Evolutionary conservation across 2,113 vertebrate genomes (phyloP).

Genomic region (Macrotis lagotis): DNA sequence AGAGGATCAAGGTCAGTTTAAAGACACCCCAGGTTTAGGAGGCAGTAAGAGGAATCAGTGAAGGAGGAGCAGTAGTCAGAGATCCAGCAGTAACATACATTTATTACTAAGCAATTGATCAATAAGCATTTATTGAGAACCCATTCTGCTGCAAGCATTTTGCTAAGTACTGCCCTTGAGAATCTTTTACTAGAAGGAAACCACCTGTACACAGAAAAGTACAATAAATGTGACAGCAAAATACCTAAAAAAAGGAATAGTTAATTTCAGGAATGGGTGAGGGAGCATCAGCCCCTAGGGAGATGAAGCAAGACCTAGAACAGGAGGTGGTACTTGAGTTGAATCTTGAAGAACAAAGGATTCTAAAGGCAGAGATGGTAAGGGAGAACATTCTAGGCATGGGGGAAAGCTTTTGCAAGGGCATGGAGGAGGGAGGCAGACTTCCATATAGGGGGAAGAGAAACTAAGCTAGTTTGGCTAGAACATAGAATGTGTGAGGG

Average conservation of each 20-base stretch:
- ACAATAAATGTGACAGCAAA: neutral
- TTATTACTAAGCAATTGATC: neutral
- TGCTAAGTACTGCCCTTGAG: neutral
- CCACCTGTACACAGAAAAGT: neutral
- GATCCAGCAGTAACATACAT: neutral
- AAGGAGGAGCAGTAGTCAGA: neutral
- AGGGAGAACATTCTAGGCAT: neutral
- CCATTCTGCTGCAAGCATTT: neutral
- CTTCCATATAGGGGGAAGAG: neutral
- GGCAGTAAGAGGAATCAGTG: neutral
- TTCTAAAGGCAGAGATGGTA: neutral
- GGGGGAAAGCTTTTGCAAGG: no score
- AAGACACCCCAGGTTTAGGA: no score
- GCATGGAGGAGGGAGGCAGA: neutral
- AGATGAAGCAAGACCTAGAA: neutral
- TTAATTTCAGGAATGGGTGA: neutral
- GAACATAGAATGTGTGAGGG: neutral
- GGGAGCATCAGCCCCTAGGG: neutral
- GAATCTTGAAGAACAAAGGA: neutral
- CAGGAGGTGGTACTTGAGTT: neutral
- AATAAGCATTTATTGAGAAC: neutral
- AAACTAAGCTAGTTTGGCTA: neutral
- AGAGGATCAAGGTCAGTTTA: no score
- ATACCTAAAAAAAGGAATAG: neutral
- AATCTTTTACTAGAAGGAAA: neutral